Conservation (phyloP, 1,140 invertebrate species). For the Callitettix versicolor region DNA sequence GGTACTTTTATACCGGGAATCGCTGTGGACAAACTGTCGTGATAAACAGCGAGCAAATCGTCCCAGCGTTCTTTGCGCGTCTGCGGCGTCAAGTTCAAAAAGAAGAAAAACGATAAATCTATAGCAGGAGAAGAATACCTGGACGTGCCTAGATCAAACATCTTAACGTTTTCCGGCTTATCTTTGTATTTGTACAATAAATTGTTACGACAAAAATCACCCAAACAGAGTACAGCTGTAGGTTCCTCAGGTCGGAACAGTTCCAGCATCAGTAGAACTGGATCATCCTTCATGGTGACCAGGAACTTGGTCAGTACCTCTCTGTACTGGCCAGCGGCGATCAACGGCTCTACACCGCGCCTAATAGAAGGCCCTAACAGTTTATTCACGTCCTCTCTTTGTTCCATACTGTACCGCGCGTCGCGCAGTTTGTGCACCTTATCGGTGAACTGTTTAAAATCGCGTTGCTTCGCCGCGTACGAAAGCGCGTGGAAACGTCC, state of each 20-base stretch:
- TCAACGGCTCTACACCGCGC: background rate
- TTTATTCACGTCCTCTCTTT: background rate
- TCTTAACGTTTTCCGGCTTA: conserved; percentile 23
- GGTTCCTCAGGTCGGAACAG: conserved; percentile 26
- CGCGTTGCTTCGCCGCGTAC: conserved; percentile 29
- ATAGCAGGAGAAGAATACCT: conserved; percentile 31
- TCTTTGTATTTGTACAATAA: conserved; percentile 35
- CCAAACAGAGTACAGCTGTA: conserved; percentile 38
- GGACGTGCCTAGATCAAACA: conserved; percentile 35
- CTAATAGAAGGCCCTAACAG: background rate
- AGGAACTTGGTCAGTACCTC: background rate
- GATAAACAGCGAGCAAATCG: conserved; percentile 30
- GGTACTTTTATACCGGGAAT: conserved; percentile 1
- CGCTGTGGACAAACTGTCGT: conserved; percentile 19
- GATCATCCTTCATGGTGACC: background rate
- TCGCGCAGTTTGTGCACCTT: conserved; percentile 24
- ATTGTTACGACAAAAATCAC: conserved; percentile 45
- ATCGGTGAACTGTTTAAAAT: conserved; percentile 26
- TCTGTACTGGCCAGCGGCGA: background rate
- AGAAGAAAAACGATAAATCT: conserved; percentile 35
- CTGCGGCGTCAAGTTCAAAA: conserved; percentile 27
- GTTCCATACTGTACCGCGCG: conserved; percentile 10
- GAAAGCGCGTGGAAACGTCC: conserved; percentile 33
- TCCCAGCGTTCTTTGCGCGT: conserved; percentile 25
- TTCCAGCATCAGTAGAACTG: background rate